Evolutionary conservation across 1,140 invertebrate species (phyloP).

Genomic region (Apis dorsata): DNA sequence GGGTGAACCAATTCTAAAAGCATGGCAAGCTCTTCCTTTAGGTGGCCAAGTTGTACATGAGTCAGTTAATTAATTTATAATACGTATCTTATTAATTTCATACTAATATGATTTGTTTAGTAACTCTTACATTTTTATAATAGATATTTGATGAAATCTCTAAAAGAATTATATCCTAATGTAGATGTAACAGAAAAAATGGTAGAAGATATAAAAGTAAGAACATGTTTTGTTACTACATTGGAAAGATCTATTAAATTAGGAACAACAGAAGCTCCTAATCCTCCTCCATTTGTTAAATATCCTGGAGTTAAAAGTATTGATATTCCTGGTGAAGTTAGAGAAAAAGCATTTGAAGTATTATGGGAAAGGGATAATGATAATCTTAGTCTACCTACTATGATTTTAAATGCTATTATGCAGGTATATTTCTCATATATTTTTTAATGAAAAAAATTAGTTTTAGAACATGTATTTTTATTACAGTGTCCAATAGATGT

Average conservation of each 20-base stretch:
- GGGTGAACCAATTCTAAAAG: constrained; percentile 90
- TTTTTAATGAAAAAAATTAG: neutral
- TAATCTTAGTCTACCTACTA: constrained; percentile 89
- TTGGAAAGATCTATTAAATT: constrained; percentile 85
- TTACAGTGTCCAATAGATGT: constrained; percentile 89
- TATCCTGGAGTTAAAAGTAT: constrained; percentile 85
- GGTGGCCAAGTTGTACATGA: constrained; percentile 85
- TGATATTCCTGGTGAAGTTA: constrained; percentile 85
- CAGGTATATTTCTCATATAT: constrained; percentile 80
- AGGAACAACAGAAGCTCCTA: constrained; percentile 75
- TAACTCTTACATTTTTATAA: neutral
- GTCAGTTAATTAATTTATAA: constrained; percentile 71
- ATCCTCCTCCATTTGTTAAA: constrained; percentile 82
- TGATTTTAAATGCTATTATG: constrained; percentile 90
- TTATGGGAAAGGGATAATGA: constrained; percentile 93
- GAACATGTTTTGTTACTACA: constrained; percentile 92
- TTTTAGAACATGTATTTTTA: constrained; percentile 17
- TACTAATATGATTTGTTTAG: neutral
- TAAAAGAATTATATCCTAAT: constrained; percentile 68
- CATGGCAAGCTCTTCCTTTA: constrained; percentile 88
- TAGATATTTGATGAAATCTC: constrained; percentile 69
- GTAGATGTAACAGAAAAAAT: constrained; percentile 80
- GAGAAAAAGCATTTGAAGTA: constrained; percentile 90
- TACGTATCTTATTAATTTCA: neutral
- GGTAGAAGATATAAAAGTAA: constrained; percentile 87